Evolutionary conservation across 2,888 invertebrate genomes (phyloP), one percentile per base, ranked within the genome.

Genomic region (Polymixis lichenea): DNA sequence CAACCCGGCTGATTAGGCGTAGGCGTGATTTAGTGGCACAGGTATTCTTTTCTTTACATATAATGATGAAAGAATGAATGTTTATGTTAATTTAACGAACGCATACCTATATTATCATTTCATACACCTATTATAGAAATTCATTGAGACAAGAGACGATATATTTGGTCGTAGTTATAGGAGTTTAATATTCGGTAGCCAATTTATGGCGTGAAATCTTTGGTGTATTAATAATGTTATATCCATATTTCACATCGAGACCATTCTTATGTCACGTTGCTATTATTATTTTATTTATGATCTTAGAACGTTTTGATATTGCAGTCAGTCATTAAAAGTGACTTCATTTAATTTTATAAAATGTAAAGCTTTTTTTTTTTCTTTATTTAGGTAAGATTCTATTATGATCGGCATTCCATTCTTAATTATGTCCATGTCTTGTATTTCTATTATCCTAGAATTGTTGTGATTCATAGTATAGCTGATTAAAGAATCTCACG

Each of bases 11-110:
- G 85, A 90, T 88, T 86, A 69, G 69, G 49, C 71, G 93, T 91
- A 86, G 93, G 92, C 88, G 92, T 89, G 88, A 89, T 88, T 85
- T 84, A 88, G 84, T 85, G 83, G 71, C 79, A 84, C 82, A 84
- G 83, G 86, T 83, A 89, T 88, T 90, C 89, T 88, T 90, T 90
- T 88, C 87, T 86, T n/a, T 87, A 82, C 76, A 80, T 51, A 77
- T 70, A 83, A 88, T 87, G 86, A 85, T 84, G 82, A 83, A 75
- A 84, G 71, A 80, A 75, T 58, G 64, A 66, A 80, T 84, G 55
- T 84, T 83, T 88, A 86, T 89, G 85, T 68, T 70, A 86, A 84
- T 84, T 68, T 77, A 81, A 85, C 74, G 76, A 85, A 78, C 77
- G 71, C 72, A 80, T 84, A 67, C 78, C 78, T 75, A 68, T 58